phyloP scores from a whole-genome alignment of 1,140 invertebrate genomes.

The Macrocentrus cingulum region DNA sequence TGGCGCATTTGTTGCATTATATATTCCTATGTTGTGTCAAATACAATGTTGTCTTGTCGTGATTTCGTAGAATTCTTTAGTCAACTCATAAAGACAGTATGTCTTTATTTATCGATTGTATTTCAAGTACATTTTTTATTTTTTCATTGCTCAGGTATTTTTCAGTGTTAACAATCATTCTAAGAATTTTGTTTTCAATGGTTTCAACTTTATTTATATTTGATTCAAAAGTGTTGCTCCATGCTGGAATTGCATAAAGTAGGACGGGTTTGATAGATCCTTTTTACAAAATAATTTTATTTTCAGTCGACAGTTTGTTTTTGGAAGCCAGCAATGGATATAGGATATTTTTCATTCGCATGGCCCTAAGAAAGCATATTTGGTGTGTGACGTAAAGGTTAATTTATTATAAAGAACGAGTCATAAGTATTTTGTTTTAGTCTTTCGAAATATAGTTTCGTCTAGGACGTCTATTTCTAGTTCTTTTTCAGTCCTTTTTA shows the following conservation, averaged over 20 bases:
- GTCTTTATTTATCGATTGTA: neutral
- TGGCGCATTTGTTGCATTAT: too few species aligned
- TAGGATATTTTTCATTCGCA: slow-evolving; percentile 13
- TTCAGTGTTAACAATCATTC: neutral
- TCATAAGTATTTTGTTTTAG: slow-evolving; percentile 21
- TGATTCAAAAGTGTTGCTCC: neutral
- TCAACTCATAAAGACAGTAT: neutral
- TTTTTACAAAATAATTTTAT: slow-evolving; percentile 24
- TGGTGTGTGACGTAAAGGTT: slow-evolving; percentile 16
- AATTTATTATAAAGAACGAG: slow-evolving; percentile 23
- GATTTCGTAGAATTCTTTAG: neutral
- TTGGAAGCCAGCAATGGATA: slow-evolving; percentile 21
- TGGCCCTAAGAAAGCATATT: slow-evolving; percentile 12
- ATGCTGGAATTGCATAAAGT: neutral
- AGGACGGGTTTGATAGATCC: slow-evolving; percentile 6
- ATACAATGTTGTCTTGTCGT: neutral
- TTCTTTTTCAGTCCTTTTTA: neutral
- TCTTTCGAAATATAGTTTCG: too few species aligned
- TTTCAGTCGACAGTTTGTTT: slow-evolving; percentile 19
- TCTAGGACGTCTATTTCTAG: neutral
- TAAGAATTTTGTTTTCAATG: slow-evolving; percentile 12
- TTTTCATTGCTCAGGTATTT: neutral
- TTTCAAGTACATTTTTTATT: slow-evolving; percentile 6
- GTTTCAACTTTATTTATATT: slow-evolving; percentile 11
- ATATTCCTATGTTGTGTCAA: too few species aligned